Evolutionary conservation across 1,140 invertebrate genomes (phyloP).

Genomic region (Colletes gigas): DNA sequence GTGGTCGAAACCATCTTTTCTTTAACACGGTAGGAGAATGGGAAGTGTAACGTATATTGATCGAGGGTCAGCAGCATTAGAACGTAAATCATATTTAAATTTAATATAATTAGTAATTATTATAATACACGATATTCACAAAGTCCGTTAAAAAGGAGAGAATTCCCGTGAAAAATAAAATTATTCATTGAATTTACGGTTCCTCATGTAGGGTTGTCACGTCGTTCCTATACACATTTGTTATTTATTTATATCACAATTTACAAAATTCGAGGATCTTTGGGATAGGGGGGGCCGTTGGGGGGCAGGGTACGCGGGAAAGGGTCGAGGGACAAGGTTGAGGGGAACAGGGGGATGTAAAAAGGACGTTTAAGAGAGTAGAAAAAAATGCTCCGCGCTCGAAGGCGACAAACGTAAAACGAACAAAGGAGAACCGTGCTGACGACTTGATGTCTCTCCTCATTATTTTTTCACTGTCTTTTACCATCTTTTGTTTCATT

Average conservation of each 20-base stretch:
- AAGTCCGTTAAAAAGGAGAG: constrained; percentile 77
- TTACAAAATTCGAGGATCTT: constrained; percentile 78
- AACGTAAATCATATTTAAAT: constrained; percentile 79
- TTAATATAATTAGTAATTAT: constrained; percentile 81
- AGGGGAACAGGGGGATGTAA: constrained; percentile 15
- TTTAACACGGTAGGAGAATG: constrained; percentile 19
- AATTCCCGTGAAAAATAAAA: constrained; percentile 74
- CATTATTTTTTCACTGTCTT: constrained; percentile 42
- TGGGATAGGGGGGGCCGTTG: not conserved
- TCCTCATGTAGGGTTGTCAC: constrained; percentile 67
- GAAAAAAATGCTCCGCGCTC: constrained; percentile 31
- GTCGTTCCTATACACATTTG: constrained; percentile 79
- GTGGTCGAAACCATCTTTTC: constrained; percentile 5
- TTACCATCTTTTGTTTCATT: constrained; percentile 28
- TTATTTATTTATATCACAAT: constrained; percentile 82
- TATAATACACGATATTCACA: constrained; percentile 82
- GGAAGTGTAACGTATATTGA: constrained; percentile 51
- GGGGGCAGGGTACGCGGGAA: constrained; percentile 7
- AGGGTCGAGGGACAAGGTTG: not conserved
- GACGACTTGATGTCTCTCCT: constrained; percentile 50
- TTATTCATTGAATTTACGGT: constrained; percentile 69
- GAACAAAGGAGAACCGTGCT: constrained; percentile 51
- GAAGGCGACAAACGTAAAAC: constrained; percentile 32
- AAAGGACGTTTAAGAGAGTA: constrained; percentile 35
- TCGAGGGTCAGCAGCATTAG: constrained; percentile 69